phyloP scores from a whole-genome alignment of 2,113 vertebrate species.

The Tetrao urogallus region DNA sequence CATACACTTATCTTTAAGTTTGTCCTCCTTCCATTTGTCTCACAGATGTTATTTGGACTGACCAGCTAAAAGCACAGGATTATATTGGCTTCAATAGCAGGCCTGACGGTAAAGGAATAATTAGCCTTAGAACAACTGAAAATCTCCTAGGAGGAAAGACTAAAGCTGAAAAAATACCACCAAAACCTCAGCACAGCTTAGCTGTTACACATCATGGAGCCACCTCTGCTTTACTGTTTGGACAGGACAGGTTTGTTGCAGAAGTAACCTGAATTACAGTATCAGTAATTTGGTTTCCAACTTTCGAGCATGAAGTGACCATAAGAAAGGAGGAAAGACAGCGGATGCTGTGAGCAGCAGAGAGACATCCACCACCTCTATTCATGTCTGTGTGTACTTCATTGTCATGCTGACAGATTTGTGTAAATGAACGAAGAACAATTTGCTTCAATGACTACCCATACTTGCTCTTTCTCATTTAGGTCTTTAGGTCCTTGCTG shows the following conservation, averaged over 20 bases:
- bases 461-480: background rate
- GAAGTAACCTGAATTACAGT: background rate
- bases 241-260: background rate
- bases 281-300: background rate
- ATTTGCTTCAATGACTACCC: background rate
- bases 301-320: background rate
- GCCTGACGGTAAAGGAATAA: background rate
- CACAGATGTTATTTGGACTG: background rate
- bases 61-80: background rate
- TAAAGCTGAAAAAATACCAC: background rate
- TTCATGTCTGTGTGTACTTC: background rate
- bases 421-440: background rate
- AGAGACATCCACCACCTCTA: too few relatives aligned
- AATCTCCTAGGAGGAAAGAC: background rate
- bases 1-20: background rate
- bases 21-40: background rate
- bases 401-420: accelerated
- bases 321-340: background rate
- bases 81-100: background rate
- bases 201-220: background rate
- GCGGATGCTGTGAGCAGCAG: too few relatives aligned
- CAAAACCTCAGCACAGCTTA: background rate
- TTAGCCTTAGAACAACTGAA: background rate
- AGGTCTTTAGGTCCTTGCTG: background rate
- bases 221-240: background rate